phyloP scores from a whole-genome alignment of 2,113 vertebrate genomes.

The Mus pahari region DNA sequence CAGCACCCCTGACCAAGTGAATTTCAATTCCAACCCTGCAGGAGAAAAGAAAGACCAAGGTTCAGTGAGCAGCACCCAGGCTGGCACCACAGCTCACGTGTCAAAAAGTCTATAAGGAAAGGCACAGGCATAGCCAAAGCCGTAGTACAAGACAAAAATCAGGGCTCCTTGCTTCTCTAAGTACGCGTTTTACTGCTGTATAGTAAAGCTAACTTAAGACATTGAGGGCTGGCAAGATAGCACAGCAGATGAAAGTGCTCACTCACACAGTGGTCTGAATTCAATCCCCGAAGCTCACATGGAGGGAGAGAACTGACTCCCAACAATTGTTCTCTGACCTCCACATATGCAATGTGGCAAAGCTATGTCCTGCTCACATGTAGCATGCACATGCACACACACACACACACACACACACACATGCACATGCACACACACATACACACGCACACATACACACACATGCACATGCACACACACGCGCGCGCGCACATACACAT shows the following conservation, averaged over 20 bases:
- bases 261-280: background rate
- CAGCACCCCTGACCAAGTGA: conserved; percentile 34
- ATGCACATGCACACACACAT: background rate
- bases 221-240: too few species aligned
- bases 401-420: background rate
- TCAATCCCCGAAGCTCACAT: background rate
- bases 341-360: background rate
- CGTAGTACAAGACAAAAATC: fast-evolving
- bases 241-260: background rate
- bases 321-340: background rate
- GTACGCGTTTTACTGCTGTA: too few species aligned
- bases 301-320: background rate
- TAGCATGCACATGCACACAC: background rate
- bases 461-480: too few species aligned
- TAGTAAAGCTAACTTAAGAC: background rate
- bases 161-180: background rate
- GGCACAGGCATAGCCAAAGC: background rate
- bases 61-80: background rate
- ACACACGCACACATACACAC: background rate
- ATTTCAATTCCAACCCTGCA: conserved; percentile 53
- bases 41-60: background rate
- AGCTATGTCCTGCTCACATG: background rate
- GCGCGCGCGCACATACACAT: too few species aligned
- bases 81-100: background rate
- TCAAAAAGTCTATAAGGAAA: background rate